Percentiles rank a stretch among this genome's conserved stretches.
Conservation (phyloP, 2,113 vertebrate genomes). For the Dicrurus megarhynchus region DNA sequence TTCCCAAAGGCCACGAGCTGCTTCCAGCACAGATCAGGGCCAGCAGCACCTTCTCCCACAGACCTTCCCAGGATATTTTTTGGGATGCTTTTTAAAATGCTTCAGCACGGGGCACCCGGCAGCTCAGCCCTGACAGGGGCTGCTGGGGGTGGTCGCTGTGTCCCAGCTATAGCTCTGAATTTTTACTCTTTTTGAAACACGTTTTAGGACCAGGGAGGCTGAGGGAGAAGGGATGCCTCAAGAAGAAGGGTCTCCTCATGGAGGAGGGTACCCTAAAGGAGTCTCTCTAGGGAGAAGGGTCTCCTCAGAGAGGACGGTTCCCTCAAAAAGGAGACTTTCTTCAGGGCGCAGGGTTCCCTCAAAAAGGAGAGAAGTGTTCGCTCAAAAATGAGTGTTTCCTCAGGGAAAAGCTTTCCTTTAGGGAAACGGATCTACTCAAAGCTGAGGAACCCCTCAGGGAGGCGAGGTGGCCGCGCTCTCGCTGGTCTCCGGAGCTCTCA, state of each 20-base stretch:
- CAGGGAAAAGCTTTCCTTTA: too few species aligned
- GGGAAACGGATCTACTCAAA: not conserved
- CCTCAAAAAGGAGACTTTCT: rapidly evolving
- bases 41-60: not conserved
- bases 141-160: rapidly evolving
- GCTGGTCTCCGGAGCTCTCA: rapidly evolving
- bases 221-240: not conserved
- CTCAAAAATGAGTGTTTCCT: not conserved
- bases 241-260: too few species aligned
- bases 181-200: not conserved
- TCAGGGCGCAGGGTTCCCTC: too few species aligned
- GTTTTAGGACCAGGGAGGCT: rapidly evolving
- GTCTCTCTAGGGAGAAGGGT: not conserved
- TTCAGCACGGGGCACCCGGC: rapidly evolving
- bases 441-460: rapidly evolving
- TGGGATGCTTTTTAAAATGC: rapidly evolving
- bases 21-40: not conserved
- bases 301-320: too few species aligned
- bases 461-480: not conserved
- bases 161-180: not conserved
- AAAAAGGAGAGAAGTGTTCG: not conserved
- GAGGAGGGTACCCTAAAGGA: not conserved
- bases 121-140: not conserved
- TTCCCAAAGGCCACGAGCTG: not conserved
- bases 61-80: not conserved